A percentile compares a stretch with the other conserved stretches of the same genome.
Evolutionary conservation across 2,888 invertebrate genomes (phyloP).

Genomic region (Hemistola chrysoprasaria): DNA sequence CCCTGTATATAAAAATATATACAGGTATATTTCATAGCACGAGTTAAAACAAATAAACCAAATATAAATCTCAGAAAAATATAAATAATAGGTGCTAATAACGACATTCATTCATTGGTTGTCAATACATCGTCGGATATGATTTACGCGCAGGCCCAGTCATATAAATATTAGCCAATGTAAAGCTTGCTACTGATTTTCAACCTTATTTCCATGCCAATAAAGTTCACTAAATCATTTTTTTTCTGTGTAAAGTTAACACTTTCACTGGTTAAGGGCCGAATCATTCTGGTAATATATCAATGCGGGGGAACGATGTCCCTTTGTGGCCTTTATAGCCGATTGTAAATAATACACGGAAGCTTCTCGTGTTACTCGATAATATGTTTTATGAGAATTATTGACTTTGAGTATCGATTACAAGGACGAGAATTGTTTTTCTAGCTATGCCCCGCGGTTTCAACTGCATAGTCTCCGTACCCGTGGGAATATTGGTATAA

Average conservation of each 20-base stretch:
- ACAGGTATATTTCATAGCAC: no score
- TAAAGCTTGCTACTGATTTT: slow-evolving; percentile 6
- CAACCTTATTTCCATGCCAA: slow-evolving; percentile 11
- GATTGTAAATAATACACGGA: slow-evolving; percentile 50
- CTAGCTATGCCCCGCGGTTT: no score
- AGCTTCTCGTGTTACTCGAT: slow-evolving; percentile 28
- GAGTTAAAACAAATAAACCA: slow-evolving; percentile 19
- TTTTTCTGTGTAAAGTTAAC: slow-evolving; percentile 41
- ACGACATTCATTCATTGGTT: slow-evolving; percentile 70
- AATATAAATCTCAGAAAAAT: slow-evolving; percentile 32
- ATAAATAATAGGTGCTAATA: slow-evolving; percentile 56
- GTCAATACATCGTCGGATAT: slow-evolving; percentile 70
- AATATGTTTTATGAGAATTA: slow-evolving; percentile 28
- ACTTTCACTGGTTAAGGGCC: slow-evolving; percentile 58
- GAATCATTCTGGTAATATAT: slow-evolving; percentile 58
- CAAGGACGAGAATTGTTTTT: slow-evolving; percentile 3
- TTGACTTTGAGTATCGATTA: slow-evolving; percentile 25
- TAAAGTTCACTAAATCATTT: slow-evolving; percentile 14
- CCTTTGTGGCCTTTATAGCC: slow-evolving; percentile 54
- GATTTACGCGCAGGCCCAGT: slow-evolving; percentile 58
- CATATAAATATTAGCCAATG: slow-evolving; percentile 7
- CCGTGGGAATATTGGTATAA: no score
- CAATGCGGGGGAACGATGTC: slow-evolving; percentile 58
- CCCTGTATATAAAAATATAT: no score
- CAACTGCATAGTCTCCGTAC: no score